These are phyloP conservation scores for Clusia tigrina DNA, from an alignment of 2,888 invertebrate genomes.

Conservation along the genomic window DNA sequence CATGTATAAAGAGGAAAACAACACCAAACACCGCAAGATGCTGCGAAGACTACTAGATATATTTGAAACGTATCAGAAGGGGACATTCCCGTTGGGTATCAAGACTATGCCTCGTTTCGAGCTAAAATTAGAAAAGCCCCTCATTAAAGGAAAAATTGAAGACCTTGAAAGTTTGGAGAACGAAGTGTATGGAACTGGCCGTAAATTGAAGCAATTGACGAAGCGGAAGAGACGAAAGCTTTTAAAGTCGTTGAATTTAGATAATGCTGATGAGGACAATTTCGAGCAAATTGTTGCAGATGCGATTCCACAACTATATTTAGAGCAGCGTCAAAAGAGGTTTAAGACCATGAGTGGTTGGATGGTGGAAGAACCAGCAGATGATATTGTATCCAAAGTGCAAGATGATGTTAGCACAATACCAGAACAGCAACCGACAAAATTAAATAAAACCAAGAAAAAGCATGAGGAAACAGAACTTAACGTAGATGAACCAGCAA, in stretches of 20 bases:
- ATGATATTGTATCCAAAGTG: slow-evolving; percentile 10
- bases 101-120: slow-evolving; percentile 66
- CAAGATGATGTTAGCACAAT: neutral
- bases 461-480: slow-evolving; percentile 14
- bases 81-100: slow-evolving; percentile 74
- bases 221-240: slow-evolving; percentile 61
- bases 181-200: slow-evolving; percentile 60
- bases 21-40: slow-evolving; percentile 68
- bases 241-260: slow-evolving; percentile 53
- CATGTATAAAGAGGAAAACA: slow-evolving; percentile 66
- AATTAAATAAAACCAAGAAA: slow-evolving; percentile 17
- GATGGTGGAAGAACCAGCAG: slow-evolving; percentile 53
- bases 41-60: slow-evolving; percentile 65
- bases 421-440: neutral
- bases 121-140: slow-evolving; percentile 44
- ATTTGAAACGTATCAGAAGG: slow-evolving; percentile 67
- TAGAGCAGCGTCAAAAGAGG: slow-evolving; percentile 49
- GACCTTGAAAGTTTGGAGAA: slow-evolving; percentile 67
- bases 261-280: slow-evolving; percentile 55
- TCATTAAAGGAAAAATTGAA: slow-evolving; percentile 58
- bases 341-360: slow-evolving; percentile 44
- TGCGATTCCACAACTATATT: slow-evolving; percentile 49
- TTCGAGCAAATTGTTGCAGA: slow-evolving; percentile 53
- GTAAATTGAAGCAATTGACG: slow-evolving; percentile 64
- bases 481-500: neutral